These are phyloP conservation scores for Aphelenchoides besseyi DNA, from an alignment of 1,140 invertebrate species.

Conservation along the genomic window DNA sequence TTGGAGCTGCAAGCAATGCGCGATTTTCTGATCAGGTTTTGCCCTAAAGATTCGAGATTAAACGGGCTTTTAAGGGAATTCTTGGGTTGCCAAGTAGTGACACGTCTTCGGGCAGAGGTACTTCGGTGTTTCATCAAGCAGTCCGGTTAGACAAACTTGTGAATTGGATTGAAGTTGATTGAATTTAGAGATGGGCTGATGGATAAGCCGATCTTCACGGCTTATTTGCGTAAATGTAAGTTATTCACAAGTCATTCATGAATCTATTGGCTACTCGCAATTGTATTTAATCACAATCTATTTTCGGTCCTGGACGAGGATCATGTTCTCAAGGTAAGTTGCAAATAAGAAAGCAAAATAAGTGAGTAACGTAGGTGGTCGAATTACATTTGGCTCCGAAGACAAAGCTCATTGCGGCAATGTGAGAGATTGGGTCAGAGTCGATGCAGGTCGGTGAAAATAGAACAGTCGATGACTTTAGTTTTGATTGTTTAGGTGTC, in stretches of 20 bases:
- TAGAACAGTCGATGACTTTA: too few relatives aligned
- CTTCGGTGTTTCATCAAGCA: not conserved
- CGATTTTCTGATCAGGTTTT: conserved; percentile 15
- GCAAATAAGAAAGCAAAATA: too few relatives aligned
- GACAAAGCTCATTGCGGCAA: not conserved
- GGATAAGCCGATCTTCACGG: conserved; percentile 8
- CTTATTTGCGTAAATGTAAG: conserved; percentile 12
- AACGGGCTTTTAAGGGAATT: too few relatives aligned
- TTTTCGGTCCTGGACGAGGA: too few relatives aligned
- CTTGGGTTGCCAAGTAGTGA: not conserved
- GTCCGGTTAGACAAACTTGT: not conserved
- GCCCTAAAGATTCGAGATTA: too few relatives aligned
- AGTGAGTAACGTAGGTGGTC: too few relatives aligned
- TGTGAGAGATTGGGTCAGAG: not conserved
- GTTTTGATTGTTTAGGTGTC: too few relatives aligned
- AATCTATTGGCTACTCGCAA: not conserved
- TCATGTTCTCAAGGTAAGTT: too few relatives aligned
- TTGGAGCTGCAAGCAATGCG: not conserved
- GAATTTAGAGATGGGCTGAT: conserved; percentile 7
- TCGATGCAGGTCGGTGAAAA: too few relatives aligned
- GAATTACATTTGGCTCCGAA: conserved; percentile 1
- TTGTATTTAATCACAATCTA: too few relatives aligned
- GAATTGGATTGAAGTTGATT: not conserved
- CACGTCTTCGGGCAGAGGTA: not conserved
- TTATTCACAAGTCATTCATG: not conserved